Evolutionary conservation across 2,113 vertebrate genomes (phyloP), one percentile per base, ranked within the genome.

Genomic region (Neogobius melanostomus): DNA sequence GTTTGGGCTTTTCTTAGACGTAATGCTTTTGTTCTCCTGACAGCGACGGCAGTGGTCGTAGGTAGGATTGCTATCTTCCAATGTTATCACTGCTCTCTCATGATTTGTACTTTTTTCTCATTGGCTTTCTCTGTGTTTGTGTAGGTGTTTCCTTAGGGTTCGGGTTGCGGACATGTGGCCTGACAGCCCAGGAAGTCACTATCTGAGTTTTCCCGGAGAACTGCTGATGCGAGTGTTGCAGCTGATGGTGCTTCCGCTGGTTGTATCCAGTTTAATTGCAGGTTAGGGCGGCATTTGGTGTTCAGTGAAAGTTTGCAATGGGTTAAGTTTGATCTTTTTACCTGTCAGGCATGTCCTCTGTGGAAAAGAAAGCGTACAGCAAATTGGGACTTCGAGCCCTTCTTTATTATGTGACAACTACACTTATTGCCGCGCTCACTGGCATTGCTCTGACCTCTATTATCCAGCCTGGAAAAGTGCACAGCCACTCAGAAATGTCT

Each of bases 321-420:
- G 53, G 1, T 56, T 56, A 9, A 10, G 17, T 56, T 56, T 15
- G 14, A 10, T 36, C 21, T 65, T 65, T 64, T 56, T 8, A 14
- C 47, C 56, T 66, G 64, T 51, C 52, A 79, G 77, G 72, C 8
- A 44, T 72, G 11, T 74, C 72, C 50, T 69, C 74, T 57, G 46
- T 71, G 50, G 56, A 71, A 46, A 60, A 21, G 28, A 81, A 57
- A 48, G 42, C 12, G 44, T 63, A 53, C 61, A 70, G 82, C 9
- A 76, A 48, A 69, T 64, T 71, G 28, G 72, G 71, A 0, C 1
- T 95, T 78, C 77, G 92, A 43, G 93, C 94, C 17, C 87, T 94
- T 0, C 71, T 91, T 62, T 96, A 94, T 80, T 96, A 96, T 85
- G 93, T 91, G 88, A 88, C 92, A 75, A 95, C 94, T 43, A 95